A percentile compares a stretch with the other conserved stretches of the same genome.
Conservation (phyloP, 2,888 invertebrate species). For the Patella depressa region DNA sequence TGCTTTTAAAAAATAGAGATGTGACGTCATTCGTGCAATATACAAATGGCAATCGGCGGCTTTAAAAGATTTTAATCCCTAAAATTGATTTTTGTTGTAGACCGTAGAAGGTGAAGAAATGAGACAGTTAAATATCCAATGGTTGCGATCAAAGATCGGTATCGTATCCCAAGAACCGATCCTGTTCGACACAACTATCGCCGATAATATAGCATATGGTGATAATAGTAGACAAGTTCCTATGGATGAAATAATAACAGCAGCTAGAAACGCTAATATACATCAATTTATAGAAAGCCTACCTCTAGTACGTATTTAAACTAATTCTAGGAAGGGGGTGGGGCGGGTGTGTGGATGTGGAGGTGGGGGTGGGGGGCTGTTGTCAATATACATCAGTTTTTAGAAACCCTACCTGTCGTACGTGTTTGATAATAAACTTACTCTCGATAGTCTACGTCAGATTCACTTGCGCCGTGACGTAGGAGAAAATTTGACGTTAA, state of each 20-base stretch:
- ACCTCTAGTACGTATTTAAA: constrained; percentile 73
- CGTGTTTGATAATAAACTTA: too few species aligned
- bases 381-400: constrained; percentile 90
- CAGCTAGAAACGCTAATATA: constrained; percentile 85
- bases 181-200: constrained; percentile 88
- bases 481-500: too few species aligned
- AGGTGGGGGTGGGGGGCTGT: too few species aligned
- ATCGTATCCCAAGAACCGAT: constrained; percentile 94
- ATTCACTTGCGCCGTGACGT: too few species aligned
- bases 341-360: too few species aligned
- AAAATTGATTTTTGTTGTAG: too few species aligned
- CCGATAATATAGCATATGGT: constrained; percentile 93
- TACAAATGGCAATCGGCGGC: too few species aligned
- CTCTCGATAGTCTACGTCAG: too few species aligned
- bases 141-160: constrained; percentile 83
- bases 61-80: too few species aligned
- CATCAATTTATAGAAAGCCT: constrained; percentile 85
- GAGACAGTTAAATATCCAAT: constrained; percentile 77
- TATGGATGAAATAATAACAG: constrained; percentile 80
- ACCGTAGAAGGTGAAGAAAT: constrained; percentile 72
- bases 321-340: too few species aligned
- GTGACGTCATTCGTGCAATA: too few species aligned
- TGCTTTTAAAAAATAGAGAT: too few species aligned
- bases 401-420: constrained; percentile 79
- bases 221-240: constrained; percentile 79